Percentiles rank a stretch among this genome's conserved stretches.
Conservation (phyloP, 2,888 invertebrate species). For the Luperina nickerlii region DNA sequence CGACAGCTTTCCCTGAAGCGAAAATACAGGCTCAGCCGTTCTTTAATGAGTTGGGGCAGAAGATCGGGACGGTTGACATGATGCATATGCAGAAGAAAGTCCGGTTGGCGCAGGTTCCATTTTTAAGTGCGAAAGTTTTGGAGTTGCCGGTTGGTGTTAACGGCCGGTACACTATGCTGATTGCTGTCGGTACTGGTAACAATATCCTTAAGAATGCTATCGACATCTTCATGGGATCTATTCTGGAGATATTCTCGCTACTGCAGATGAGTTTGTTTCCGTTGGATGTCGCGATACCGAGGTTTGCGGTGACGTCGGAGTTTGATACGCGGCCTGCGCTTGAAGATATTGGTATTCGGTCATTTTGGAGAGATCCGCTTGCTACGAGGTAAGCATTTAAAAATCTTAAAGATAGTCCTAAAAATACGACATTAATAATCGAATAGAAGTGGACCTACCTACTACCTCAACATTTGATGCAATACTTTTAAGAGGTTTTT, state of each 20-base stretch:
- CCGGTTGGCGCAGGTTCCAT: constrained; percentile 65
- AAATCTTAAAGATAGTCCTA: not conserved
- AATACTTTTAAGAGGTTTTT: not conserved
- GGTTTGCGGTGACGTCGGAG: constrained; percentile 65
- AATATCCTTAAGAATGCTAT: constrained; percentile 52
- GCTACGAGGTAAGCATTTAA: constrained; percentile 65
- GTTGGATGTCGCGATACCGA: constrained; percentile 71
- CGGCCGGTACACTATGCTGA: constrained; percentile 69
- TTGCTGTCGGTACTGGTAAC: constrained; percentile 63
- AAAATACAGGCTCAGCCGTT: constrained; percentile 65
- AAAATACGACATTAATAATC: not conserved
- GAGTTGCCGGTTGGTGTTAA: constrained; percentile 71
- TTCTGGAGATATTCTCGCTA: constrained; percentile 64
- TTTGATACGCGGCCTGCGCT: constrained; percentile 63
- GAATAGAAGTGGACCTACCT: constrained; percentile 1
- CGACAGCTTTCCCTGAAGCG: constrained; percentile 65
- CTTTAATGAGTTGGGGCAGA: constrained; percentile 64
- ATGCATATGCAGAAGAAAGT: constrained; percentile 67
- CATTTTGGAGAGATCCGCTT: constrained; percentile 66
- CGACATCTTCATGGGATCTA: constrained; percentile 58
- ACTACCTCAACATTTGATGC: not conserved
- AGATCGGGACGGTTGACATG: constrained; percentile 68
- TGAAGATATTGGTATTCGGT: constrained; percentile 63
- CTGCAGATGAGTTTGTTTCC: constrained; percentile 67
- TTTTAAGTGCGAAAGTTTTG: constrained; percentile 67